Conservation (phyloP, 2,888 invertebrate species). For the Lysandra coridon region DNA sequence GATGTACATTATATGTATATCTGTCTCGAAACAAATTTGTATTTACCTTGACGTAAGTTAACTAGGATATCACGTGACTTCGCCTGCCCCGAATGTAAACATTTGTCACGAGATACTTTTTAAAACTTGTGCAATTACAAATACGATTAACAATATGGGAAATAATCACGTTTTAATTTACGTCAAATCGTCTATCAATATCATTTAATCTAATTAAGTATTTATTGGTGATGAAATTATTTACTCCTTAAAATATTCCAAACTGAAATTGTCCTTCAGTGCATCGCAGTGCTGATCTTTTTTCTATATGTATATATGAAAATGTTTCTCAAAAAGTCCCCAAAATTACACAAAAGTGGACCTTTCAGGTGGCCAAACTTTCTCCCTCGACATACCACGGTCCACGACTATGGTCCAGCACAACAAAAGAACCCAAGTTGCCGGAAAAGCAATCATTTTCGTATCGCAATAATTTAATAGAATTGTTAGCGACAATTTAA, state of each 20-base stretch:
- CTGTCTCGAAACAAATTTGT: slow-evolving; percentile 20
- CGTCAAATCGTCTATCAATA: no score
- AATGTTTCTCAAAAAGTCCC: no score
- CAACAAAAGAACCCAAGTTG: slow-evolving; percentile 25
- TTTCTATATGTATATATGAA: no score
- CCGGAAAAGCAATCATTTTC: slow-evolving; percentile 38
- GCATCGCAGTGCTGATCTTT: no score
- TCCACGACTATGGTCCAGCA: neutral
- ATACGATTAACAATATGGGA: neutral
- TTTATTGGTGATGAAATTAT: no score
- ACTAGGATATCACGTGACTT: neutral
- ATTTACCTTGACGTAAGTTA: neutral
- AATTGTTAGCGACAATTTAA: slow-evolving; percentile 52
- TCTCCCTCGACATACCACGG: no score
- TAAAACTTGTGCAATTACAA: neutral
- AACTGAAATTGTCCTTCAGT: no score
- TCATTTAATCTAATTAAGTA: no score
- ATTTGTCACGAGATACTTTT: neutral
- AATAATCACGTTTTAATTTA: neutral
- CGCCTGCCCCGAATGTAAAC: neutral
- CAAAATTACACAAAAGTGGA: no score
- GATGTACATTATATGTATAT: slow-evolving; percentile 32
- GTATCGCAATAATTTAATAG: slow-evolving; percentile 48
- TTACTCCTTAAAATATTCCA: no score
- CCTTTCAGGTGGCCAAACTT: no score